Evolutionary conservation across 1,140 invertebrate genomes (phyloP).

Genomic region (Achroia grisella): DNA sequence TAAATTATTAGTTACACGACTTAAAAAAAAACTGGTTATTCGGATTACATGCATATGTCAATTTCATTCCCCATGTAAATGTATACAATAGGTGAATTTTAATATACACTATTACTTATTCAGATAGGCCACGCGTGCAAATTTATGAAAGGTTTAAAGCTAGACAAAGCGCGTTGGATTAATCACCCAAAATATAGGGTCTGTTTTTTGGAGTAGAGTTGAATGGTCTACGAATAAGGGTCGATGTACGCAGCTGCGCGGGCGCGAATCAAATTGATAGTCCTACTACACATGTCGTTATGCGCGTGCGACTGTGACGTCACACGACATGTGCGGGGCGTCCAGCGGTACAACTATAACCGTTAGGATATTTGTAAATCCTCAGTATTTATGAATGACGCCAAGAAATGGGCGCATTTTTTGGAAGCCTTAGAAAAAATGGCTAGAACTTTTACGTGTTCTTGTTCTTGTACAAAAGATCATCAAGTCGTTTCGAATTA

Average conservation of each 20-base stretch:
- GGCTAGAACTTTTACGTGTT: no score
- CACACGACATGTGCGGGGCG: constrained; percentile 27
- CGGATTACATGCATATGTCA: constrained; percentile 8
- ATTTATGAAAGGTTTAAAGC: constrained; percentile 28
- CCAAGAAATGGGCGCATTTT: no score
- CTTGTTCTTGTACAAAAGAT: no score
- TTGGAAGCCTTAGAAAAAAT: no score
- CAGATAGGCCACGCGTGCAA: constrained; percentile 43
- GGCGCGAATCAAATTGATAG: constrained; percentile 60
- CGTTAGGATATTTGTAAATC: background rate
- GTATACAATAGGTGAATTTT: constrained; percentile 26
- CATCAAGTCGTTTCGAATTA: no score
- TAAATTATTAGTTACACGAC: no score
- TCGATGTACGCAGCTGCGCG: constrained; percentile 58
- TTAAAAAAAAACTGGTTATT: constrained; percentile 9
- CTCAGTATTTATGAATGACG: no score
- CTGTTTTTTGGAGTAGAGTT: constrained; percentile 33
- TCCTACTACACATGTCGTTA: constrained; percentile 40
- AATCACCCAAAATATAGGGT: constrained; percentile 58
- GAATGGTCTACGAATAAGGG: constrained; percentile 21
- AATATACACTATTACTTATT: constrained; percentile 38
- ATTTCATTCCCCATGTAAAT: background rate
- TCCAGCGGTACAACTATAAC: background rate
- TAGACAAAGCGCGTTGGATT: constrained; percentile 60
- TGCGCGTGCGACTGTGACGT: constrained; percentile 12